Evolutionary conservation across 2,797 vertebrate species (phyloP).

Genomic region (Eulemur rubriventer): DNA sequence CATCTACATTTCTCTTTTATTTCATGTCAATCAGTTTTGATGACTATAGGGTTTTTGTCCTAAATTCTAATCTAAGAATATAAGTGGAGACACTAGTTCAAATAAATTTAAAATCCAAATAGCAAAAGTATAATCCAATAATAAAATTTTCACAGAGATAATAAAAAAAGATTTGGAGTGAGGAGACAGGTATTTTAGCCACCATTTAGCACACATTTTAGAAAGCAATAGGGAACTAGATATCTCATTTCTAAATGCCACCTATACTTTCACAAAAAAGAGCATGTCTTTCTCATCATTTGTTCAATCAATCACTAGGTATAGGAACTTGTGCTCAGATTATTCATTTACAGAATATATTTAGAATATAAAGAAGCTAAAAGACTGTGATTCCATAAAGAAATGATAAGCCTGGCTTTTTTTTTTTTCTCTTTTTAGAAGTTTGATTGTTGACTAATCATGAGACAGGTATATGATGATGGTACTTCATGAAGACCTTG

Average conservation of each 20-base stretch:
- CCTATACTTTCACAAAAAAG: not conserved
- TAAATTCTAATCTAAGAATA: not conserved
- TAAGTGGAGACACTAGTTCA: not conserved
- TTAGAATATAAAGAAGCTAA: not conserved
- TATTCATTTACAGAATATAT: not conserved
- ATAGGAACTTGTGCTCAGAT: not conserved
- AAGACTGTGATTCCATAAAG: not conserved
- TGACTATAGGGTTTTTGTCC: not conserved
- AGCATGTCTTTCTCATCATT: not conserved
- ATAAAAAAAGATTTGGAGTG: not conserved
- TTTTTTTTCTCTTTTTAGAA: not conserved
- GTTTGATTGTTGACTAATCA: not conserved
- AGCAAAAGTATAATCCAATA: not conserved
- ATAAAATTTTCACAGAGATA: not conserved
- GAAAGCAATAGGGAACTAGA: not conserved
- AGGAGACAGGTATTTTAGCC: not conserved
- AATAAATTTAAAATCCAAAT: conserved; percentile 26
- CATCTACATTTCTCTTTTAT: not conserved
- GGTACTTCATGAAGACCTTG: not conserved
- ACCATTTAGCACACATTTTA: not conserved
- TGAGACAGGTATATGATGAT: not conserved
- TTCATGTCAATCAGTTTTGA: conserved; percentile 6
- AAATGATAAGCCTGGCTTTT: not conserved
- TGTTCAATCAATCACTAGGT: not conserved
- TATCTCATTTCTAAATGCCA: not conserved